Evolutionary conservation across 2,888 invertebrate species (phyloP), one percentile per base, ranked within the genome.

Genomic region (Baccha elongata): DNA sequence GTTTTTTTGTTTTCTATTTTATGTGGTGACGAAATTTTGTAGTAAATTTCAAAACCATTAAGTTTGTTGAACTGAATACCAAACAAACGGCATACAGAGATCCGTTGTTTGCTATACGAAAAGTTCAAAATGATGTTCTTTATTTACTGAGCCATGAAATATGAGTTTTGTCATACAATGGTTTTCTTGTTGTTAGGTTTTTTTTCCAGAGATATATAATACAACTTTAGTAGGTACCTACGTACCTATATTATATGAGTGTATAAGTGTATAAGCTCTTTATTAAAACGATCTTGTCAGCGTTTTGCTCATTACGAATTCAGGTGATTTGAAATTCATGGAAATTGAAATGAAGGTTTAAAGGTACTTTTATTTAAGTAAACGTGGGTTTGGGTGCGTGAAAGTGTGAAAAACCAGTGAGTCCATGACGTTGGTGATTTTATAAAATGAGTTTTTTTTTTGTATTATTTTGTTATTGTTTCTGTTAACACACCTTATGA

Each of bases 11-110:
- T 21, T 44, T 29, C 23, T 44, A n/a, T 48, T 32, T 42, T 58
- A 50, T n/a, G n/a, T 15, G 53, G 53, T 76, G 69, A 76, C 69
- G 75, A 69, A 69, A 71, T 68, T 68, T 29, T 15, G 52, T 26
- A 37, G 32, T 55, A 40, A 53, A 64, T 71, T 71, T 55, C 11
- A 40, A 69, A 55, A 76, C 29, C 29, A 7, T 62, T 69, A 8
- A 3, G 37, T 26, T 17, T 15, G 42, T 29, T 42, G 11, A 17
- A 11, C 11, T 42, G n/a, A 60, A 60, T 15, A 52, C 15, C 37
- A 40, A 40, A 23, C 29, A 40, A 37, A 37, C 15, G 4, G 8
- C 11, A 50, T 8, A 58, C 67, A 37, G 40, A 55, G 21, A 73
- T 68, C 55, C 55, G 21, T 46, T 55, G 44, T 65, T 73, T 65